A percentile compares a stretch with the other conserved stretches of the same genome.
phyloP scores from a whole-genome alignment of 2,113 vertebrate species.

The Indicator indicator region DNA sequence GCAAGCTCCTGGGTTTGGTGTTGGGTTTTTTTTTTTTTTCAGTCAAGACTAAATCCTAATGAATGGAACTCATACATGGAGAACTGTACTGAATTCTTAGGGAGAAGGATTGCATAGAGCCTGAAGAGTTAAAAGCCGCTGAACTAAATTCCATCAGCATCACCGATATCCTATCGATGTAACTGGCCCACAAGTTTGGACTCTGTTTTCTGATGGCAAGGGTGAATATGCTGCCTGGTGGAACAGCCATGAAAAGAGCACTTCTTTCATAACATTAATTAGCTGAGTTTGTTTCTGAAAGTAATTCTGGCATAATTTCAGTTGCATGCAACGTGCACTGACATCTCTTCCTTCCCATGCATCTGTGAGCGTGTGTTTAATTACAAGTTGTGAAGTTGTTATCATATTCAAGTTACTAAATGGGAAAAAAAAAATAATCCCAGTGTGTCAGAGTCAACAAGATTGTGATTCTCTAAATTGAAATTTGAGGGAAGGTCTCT shows the following conservation, averaged over 20 bases:
- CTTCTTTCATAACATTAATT: background rate
- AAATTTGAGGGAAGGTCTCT: background rate
- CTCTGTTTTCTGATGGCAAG: background rate
- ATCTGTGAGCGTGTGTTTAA: conserved; percentile 1
- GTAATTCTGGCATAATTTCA: conserved; percentile 9
- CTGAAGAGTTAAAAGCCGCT: background rate
- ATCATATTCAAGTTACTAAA: conserved; percentile 43
- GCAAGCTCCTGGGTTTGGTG: background rate
- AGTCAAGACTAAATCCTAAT: background rate
- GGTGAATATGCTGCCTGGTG: background rate
- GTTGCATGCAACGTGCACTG: background rate
- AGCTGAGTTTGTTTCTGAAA: background rate
- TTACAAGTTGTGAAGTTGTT: conserved; percentile 68
- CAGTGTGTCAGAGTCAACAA: background rate
- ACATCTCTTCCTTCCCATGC: background rate
- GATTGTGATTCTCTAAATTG: background rate
- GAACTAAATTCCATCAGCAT: background rate
- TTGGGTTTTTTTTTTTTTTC: background rate
- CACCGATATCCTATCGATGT: accelerated
- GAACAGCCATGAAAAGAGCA: background rate
- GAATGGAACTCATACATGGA: background rate
- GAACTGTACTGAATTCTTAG: background rate
- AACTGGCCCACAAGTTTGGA: background rate
- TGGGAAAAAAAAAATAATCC: background rate
- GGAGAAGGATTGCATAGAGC: background rate